Evolutionary conservation across 2,113 vertebrate genomes (phyloP).

Genomic region (Apeltes quadracus): DNA sequence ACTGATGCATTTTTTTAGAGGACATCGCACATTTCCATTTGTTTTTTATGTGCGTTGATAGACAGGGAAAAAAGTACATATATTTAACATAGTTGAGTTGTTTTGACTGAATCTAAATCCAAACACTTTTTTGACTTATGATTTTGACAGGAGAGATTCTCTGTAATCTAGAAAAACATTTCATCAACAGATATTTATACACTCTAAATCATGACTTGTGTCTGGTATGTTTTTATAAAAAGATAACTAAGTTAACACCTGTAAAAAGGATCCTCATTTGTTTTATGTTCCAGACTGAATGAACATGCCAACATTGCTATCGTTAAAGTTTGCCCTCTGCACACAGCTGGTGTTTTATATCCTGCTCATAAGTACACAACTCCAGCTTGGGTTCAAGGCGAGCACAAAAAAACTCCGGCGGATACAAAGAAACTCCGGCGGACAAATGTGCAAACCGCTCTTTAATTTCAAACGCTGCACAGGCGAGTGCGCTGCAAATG

Average conservation of each 20-base stretch:
- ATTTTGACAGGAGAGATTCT: not conserved
- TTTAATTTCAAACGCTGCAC: not conserved
- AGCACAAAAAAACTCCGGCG: too few species aligned
- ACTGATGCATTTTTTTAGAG: conserved; percentile 2
- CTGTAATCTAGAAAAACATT: not conserved
- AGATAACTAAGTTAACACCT: not conserved
- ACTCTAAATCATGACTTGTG: not conserved
- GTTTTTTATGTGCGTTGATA: not conserved
- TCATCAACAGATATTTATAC: not conserved
- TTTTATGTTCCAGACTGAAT: not conserved
- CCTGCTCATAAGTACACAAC: not conserved
- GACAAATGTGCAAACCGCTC: not conserved
- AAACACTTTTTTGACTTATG: not conserved
- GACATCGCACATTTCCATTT: not conserved
- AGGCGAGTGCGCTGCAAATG: not conserved
- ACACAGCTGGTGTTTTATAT: not conserved
- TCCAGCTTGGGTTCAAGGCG: not conserved
- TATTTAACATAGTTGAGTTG: not conserved
- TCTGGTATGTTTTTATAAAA: not conserved
- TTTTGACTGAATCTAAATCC: not conserved
- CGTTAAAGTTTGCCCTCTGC: not conserved
- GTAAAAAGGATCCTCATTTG: too few species aligned
- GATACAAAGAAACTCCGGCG: not conserved
- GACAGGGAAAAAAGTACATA: not conserved
- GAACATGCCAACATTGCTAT: not conserved